Conservation (phyloP, 2,888 invertebrate genomes). For the Imbricaverruca yamaguchii region DNA sequence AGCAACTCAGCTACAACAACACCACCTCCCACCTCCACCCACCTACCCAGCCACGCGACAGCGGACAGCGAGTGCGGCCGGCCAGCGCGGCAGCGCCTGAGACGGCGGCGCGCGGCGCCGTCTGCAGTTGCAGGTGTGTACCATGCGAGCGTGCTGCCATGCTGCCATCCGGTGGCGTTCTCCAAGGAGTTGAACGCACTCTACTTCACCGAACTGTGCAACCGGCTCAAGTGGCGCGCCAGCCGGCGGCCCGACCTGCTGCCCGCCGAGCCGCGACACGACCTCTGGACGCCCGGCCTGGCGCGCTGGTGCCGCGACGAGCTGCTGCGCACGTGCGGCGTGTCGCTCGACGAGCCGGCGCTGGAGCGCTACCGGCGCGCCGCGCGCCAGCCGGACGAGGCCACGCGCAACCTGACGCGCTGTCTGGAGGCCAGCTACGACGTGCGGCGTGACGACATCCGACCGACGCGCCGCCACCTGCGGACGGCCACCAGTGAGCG, state of each 20-base stretch:
- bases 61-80: too few species aligned
- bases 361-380: conserved; percentile 16
- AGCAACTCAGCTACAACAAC: too few species aligned
- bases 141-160: conserved; percentile 9
- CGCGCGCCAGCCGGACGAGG: background rate
- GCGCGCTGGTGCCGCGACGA: conserved; percentile 11
- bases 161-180: conserved; percentile 18
- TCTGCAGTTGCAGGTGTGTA: conserved; percentile 8
- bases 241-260: background rate
- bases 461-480: background rate
- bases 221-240: background rate
- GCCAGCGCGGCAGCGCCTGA: too few species aligned
- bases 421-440: conserved; percentile 9
- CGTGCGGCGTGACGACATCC: background rate
- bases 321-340: background rate
- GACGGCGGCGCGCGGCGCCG: background rate
- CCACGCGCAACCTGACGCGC: background rate
- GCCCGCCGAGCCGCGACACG: background rate
- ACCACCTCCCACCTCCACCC: too few species aligned
- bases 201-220: conserved; percentile 19
- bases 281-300: background rate
- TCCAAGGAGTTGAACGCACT: conserved; percentile 9
- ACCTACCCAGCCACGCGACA: too few species aligned
- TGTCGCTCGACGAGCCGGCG: background rate
- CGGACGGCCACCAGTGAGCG: background rate